Conservation (phyloP, 2,888 invertebrate species). For the Neria commutata region DNA sequence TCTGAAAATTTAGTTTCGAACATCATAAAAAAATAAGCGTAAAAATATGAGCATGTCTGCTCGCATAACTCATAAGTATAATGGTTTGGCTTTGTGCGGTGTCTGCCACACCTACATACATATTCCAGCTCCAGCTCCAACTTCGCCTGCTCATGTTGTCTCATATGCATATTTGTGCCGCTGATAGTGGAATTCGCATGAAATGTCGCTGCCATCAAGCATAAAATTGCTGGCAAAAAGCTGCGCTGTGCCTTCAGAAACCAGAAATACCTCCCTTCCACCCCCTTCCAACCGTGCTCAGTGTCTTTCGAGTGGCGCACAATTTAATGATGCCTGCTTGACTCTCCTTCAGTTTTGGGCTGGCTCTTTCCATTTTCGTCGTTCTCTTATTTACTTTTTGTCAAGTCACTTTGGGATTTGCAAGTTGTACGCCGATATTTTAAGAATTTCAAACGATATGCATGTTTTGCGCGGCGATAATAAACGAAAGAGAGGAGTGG, state of each 20-base stretch:
- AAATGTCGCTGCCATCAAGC: conserved; percentile 1
- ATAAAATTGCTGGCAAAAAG: conserved; percentile 2
- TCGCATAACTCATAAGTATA: no score
- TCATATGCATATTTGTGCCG: no score
- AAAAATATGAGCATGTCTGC: no score
- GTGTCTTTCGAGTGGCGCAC: not conserved
- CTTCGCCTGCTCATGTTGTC: no score
- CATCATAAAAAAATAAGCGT: no score
- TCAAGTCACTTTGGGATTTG: not conserved
- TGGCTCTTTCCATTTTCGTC: not conserved
- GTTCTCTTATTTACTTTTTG: not conserved
- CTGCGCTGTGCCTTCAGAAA: not conserved
- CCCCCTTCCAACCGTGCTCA: no score
- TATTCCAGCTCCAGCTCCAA: no score
- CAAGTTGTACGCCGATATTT: not conserved
- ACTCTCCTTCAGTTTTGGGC: not conserved
- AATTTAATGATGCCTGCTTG: not conserved
- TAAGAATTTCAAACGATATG: not conserved
- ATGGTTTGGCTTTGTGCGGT: no score
- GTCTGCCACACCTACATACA: no score
- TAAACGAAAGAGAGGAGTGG: not conserved
- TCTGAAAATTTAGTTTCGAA: no score
- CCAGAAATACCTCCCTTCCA: no score
- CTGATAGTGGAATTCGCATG: conserved; percentile 28
- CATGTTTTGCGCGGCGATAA: not conserved